Evolutionary conservation across 2,113 vertebrate genomes (phyloP).

Genomic region (Cariama cristata): DNA sequence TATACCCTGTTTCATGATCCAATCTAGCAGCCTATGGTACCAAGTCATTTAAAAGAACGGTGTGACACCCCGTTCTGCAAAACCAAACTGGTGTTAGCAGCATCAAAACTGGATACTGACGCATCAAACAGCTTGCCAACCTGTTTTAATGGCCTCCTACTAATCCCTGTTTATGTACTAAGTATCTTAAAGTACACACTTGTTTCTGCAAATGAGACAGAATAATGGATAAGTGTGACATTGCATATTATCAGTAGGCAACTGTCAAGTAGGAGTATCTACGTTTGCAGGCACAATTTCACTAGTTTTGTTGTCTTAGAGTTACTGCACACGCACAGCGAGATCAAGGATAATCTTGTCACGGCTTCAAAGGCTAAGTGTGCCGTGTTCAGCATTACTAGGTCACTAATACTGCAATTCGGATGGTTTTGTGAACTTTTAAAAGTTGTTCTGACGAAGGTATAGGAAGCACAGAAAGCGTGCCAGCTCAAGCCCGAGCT

Average conservation of each 20-base stretch:
- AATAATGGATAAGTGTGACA: background rate
- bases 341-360: background rate
- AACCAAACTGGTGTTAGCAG: background rate
- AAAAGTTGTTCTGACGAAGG: rapidly evolving
- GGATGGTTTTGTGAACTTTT: background rate
- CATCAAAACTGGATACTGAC: background rate
- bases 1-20: background rate
- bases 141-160: background rate
- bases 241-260: background rate
- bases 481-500: background rate
- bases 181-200: background rate
- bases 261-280: background rate
- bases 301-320: background rate
- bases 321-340: background rate
- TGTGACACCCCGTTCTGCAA: background rate
- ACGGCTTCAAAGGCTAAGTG: background rate
- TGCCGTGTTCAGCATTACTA: background rate
- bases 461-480: background rate
- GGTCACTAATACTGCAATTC: background rate
- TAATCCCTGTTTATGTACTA: background rate
- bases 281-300: background rate
- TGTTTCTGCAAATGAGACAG: background rate
- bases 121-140: background rate
- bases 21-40: rapidly evolving
- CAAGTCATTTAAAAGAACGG: background rate